These are phyloP conservation scores for Coleophora deauratella DNA, from an alignment of 2,888 invertebrate species.

Conservation along the genomic window DNA sequence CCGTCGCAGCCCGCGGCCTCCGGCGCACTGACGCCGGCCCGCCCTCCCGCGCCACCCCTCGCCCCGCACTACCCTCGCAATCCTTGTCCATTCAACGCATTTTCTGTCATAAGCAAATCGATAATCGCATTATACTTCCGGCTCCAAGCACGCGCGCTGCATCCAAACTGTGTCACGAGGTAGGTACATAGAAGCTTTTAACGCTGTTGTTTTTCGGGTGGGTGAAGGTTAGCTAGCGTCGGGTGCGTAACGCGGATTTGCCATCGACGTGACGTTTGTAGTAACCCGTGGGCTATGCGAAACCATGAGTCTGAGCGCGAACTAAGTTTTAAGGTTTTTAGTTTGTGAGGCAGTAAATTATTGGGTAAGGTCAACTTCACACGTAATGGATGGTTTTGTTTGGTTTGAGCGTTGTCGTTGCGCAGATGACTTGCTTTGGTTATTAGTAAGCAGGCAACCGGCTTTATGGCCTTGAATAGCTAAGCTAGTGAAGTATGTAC, in stretches of 20 bases:
- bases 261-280: constrained; percentile 1
- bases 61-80: constrained; percentile 25
- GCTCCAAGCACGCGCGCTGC: constrained; percentile 61
- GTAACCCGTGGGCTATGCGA: neutral
- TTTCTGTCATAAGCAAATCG: constrained; percentile 72
- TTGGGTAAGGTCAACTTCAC: constrained; percentile 4
- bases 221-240: neutral
- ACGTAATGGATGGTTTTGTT: neutral
- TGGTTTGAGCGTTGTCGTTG: no score
- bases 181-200: constrained; percentile 27
- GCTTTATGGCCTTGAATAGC: neutral
- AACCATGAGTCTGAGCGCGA: neutral
- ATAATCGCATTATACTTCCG: constrained; percentile 73
- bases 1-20: constrained; percentile 58
- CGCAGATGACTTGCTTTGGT: no score
- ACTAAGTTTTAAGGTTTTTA: neutral
- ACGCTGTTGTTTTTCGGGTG: constrained; percentile 4
- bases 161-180: constrained; percentile 53
- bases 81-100: constrained; percentile 68
- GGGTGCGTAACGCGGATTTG: constrained; percentile 3
- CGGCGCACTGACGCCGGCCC: constrained; percentile 45
- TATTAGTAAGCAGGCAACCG: neutral
- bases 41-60: constrained; percentile 16
- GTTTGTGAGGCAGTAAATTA: neutral
- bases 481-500: no score